Base-by-base conservation (phyloP, 2,888 invertebrate species). In the Anthophora plumipes region DNA sequence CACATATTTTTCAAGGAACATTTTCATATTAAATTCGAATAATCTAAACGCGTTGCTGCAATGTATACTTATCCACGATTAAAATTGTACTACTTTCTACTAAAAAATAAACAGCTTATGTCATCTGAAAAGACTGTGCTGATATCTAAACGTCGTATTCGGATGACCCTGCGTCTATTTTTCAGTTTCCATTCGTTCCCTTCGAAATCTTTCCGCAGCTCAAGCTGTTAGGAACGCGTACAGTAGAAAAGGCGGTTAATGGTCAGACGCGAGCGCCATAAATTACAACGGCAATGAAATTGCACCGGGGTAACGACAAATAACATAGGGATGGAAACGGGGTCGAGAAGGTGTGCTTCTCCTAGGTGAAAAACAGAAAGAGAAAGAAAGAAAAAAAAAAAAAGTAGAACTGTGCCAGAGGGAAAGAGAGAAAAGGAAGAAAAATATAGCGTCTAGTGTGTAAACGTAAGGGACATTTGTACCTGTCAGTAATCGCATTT, bases 401-500 rank as follows among this genome's bases (percentile, higher is more conserved):
- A 25, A 11, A 48, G 22, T 5, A 17, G 14, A 22, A 4, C 0
- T 20, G 20, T 5, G 12, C 37, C 11, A 17, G 17, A 25, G 1
- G 7, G 7, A 43, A 14, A 6, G 11, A 0, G 41, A 0, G 41
- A 22, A 8, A 43, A 14, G 20, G 46, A 54, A 75, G 78, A 81
- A 79, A 72, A 52, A 73, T 73, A 59, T 64, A 60, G 52, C 67
- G 63, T 61, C 59, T 75, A 68, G 61, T 48, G 76, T 75, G 83
- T 82, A 85, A 84, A 83, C 69, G 77, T 79, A 78, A 78, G 69
- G 67, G 77, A 79, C 84, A 87, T 87, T 88, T 88, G 87, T 87
- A 84, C 77, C 80, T 83, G 84, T 86, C 87, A 68, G 75, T 78
- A 86, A 76, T 80, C 84, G 76, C 84, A 87, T 87, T 86, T 84